Evolutionary conservation across 2,888 invertebrate species (phyloP), one percentile per base, ranked within the genome.

Genomic region (Trisateles emortualis): DNA sequence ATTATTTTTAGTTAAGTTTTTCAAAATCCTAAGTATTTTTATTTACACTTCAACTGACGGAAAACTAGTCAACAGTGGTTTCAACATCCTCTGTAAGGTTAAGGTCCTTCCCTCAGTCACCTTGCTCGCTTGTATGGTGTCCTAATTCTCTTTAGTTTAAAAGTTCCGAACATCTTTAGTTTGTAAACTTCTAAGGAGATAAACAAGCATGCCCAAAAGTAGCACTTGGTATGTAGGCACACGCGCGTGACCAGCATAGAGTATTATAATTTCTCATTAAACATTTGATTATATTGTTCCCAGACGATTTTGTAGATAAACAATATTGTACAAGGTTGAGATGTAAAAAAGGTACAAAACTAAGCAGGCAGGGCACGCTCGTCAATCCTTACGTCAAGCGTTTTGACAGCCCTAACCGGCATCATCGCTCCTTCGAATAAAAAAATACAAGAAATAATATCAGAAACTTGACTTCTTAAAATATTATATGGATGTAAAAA

Each of bases 351-450:
- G 83, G 80, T 83, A 86, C 79, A 89, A 90, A 88, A 88, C 70
- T 66, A 72, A 67, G 63, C 71, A 64, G 78, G 68, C 82, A 79
- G 72, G 81, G 78, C 78, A 82, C 84, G 88, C 88, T 90, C 90
- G 92, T 92, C 92, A 92, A 90, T 92, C 90, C 84, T 79, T 70
- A 83, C 87, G 90, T 92, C 92, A 91, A 78, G 82, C 81, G 77
- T 86, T 91, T 87, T 92, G 92, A 92, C 92, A 92, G 92, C 85
- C 83, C 80, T 86, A 87, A 90, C 90, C 90, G 91, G 86, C 90
- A 88, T 91, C 91, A 90, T 77, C 83, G 85, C 74, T 71, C 77
- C 78, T 66, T 69, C 71, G 64, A 65, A 80, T 57, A 68, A 76
- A 74, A 76, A 78, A 79, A 73, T 84, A 87, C 83, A 84, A 80